Evolutionary conservation across 2,888 invertebrate genomes (phyloP), one percentile per base, ranked within the genome.

Genomic region (Pemphredon lugubris): DNA sequence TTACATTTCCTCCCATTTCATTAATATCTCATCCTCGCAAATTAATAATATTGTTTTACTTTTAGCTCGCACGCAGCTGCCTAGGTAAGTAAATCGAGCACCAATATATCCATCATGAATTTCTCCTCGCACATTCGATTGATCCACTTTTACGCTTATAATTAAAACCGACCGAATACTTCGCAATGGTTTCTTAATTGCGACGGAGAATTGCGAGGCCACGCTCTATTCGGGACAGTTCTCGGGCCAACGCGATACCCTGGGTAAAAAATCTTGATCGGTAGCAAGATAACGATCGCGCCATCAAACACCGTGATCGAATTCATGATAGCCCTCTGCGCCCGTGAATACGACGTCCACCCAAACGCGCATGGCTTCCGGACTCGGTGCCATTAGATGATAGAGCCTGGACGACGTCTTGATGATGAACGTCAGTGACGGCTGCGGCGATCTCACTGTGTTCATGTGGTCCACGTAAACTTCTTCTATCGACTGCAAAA

Each of bases 381-480:
- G 95, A 0, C 96, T 96, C 0, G 98, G 97, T 6, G 98, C 97
- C 93, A 97, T 96, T 39, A 98, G 91, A 90, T 96, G 96, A 90
- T 97, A 98, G 53, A 95, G 93, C 58, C 98, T 92, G 81, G 97
- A 96, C 75, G 95, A 93, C 0, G 98, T 98, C 91, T 98, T 98
- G 65, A 98, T 96, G 84, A 98, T 96, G 89, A 98, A 98, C 1
- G 98, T 98, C 70, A 97, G 93, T 68, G 96, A 95, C 0, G 97
- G 96, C 82, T 95, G 96, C 0, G 97, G 97, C 55, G 97, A 97
- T 90, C 96, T 96, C 0, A 97, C 96, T 0, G 95, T 95, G 90
- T 97, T 96, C 86, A 97, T 93, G 90, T 98, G 98, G 90, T 98
- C 98, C 75, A 98, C 93, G 90, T 98, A 98, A 11, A 98, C 98